phyloP scores from a whole-genome alignment of 2,797 vertebrate species.

The Eulemur albifrons region DNA sequence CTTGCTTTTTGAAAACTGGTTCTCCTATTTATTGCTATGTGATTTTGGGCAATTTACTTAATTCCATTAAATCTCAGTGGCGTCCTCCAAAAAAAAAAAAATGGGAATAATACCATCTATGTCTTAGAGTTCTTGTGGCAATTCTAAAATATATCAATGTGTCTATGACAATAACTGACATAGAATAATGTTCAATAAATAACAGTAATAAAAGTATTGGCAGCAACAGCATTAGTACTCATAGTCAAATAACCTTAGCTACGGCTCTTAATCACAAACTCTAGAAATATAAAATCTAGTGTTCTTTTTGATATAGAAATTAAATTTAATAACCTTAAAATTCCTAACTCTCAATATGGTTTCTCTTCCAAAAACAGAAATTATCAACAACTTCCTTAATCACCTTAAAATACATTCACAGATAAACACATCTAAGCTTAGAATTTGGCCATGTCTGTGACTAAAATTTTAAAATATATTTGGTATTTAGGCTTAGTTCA shows the following conservation, averaged over 20 bases:
- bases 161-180: not conserved
- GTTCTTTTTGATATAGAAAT: not conserved
- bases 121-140: not conserved
- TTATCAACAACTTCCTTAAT: not conserved
- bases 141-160: not conserved
- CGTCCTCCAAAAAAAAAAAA: not conserved
- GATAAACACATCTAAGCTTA: constrained; percentile 50
- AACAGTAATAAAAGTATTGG: not conserved
- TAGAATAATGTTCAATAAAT: not conserved
- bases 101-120: not conserved
- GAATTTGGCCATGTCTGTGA: constrained; percentile 39
- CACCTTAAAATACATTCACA: not conserved
- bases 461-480: constrained; percentile 61
- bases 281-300: not conserved
- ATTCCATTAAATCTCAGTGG: not conserved
- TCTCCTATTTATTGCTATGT: not conserved
- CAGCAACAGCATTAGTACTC: not conserved
- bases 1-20: not conserved
- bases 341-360: not conserved
- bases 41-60: not conserved
- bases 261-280: not conserved
- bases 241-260: not conserved
- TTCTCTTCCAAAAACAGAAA: not conserved
- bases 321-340: not conserved
- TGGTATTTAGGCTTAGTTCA: constrained; percentile 60